Evolutionary conservation across 2,888 invertebrate genomes (phyloP).

Genomic region (Zhuqinia jingwanae): DNA sequence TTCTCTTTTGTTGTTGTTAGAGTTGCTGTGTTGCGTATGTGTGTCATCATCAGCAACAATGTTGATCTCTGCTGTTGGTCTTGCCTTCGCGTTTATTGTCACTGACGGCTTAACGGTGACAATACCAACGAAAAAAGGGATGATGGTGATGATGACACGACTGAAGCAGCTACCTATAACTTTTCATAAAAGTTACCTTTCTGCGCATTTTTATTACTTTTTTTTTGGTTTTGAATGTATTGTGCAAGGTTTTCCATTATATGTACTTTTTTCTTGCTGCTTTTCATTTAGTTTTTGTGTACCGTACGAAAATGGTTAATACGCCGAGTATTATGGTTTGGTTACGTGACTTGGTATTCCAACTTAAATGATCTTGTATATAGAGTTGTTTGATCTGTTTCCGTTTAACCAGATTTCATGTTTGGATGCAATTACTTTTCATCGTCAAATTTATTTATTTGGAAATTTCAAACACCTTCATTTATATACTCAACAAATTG

Average conservation of each 20-base stretch:
- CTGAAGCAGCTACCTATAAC: constrained; percentile 18
- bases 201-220: not conserved
- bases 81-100: not conserved
- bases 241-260: not conserved
- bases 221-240: not conserved
- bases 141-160: constrained; percentile 42
- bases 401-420: not conserved
- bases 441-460: too few relatives aligned
- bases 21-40: not conserved
- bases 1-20: not conserved
- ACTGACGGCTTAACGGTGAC: constrained; percentile 1
- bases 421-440: not conserved
- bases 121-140: not conserved
- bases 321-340: too few relatives aligned
- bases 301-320: too few relatives aligned
- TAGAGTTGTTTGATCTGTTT: not conserved
- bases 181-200: too few relatives aligned
- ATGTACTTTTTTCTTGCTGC: not conserved
- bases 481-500: too few relatives aligned
- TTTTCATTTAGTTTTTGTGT: not conserved
- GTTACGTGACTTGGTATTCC: too few relatives aligned
- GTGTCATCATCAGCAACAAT: not conserved
- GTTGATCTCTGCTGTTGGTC: not conserved
- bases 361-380: not conserved
- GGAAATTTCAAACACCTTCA: too few relatives aligned